phyloP scores from a whole-genome alignment of 2,888 invertebrate genomes.

The Agrotis ipsilon region DNA sequence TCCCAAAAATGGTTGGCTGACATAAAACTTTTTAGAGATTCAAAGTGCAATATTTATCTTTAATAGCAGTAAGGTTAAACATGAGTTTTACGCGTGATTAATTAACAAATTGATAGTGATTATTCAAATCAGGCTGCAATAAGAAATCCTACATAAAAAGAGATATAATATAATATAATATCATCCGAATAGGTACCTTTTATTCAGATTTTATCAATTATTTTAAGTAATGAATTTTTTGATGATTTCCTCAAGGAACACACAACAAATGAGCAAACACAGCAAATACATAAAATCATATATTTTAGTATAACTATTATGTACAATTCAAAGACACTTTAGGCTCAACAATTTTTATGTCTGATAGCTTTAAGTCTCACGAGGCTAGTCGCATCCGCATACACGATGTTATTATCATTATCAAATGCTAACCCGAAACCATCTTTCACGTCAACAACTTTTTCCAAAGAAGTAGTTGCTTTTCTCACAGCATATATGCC shows the following conservation, averaged over 20 bases:
- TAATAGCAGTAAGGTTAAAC: background rate
- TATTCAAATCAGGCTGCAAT: background rate
- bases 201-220: background rate
- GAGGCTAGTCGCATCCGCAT: constrained; percentile 74
- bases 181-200: background rate
- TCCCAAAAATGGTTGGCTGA: background rate
- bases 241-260: background rate
- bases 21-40: background rate
- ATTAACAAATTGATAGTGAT: constrained; percentile 14
- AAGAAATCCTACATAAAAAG: background rate
- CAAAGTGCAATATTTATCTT: background rate
- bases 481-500: constrained; percentile 79
- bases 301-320: constrained; percentile 12
- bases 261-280: background rate
- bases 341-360: constrained; percentile 66
- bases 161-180: background rate
- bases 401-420: constrained; percentile 80
- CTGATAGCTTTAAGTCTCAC: constrained; percentile 70
- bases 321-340: constrained; percentile 23
- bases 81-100: constrained; percentile 24
- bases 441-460: constrained; percentile 73
- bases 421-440: constrained; percentile 84
- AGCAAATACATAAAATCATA: constrained; percentile 12
- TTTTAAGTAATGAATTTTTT: no score
- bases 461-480: constrained; percentile 66